Base-by-base conservation (phyloP, 2,888 invertebrate species). In the Drosophila koepferae region DNA sequence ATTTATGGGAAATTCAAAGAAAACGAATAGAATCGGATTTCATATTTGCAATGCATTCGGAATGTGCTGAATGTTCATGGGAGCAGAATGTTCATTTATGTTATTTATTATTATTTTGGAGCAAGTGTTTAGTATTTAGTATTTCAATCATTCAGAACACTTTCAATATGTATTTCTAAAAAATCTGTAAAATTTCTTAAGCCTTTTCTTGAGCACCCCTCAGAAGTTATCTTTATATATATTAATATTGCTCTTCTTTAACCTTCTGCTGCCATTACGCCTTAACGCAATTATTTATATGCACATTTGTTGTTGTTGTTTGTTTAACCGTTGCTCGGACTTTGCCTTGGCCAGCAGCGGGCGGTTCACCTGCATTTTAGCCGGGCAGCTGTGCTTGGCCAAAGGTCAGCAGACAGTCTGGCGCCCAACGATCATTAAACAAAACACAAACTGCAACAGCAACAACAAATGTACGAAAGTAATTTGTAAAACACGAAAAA, bases 401-500 rank as follows among this genome's bases (percentile, higher is more conserved):
- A 86, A 89, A 86, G 90, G 88, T 89, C 90, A 86, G 67, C 81
- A 86, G 86, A 86, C 86, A 67, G 77, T 67, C 78, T 71, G 90
- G 90, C 90, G 86, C 88, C 86, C 70, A 65, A 73, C 62, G 72
- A 77, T 88, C 86, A 87, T 86, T 88, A 89, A 86, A 79, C 64
- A 56, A 59, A 55, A 84, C 60, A 55, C 40, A 55, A 61, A 53
- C 67, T 56, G 62, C 55, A 55, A 41, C 41, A n/a, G 28, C 41
- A 55, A 31, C 28, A 63, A 48, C 48, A 46, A 51, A 38, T 41
- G 66, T 77, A 81, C 72, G 54, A 83, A 88, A 74, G 89, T 87
- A 85, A 89, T 85, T 89, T 86, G 80, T 89, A 82, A 86, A 87
- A 87, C 80, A 87, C 75, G 74, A 85, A 84, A 83, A 86, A 71